Base-by-base conservation (phyloP, 1,140 invertebrate genomes). In the Gryon sp. region DNA sequence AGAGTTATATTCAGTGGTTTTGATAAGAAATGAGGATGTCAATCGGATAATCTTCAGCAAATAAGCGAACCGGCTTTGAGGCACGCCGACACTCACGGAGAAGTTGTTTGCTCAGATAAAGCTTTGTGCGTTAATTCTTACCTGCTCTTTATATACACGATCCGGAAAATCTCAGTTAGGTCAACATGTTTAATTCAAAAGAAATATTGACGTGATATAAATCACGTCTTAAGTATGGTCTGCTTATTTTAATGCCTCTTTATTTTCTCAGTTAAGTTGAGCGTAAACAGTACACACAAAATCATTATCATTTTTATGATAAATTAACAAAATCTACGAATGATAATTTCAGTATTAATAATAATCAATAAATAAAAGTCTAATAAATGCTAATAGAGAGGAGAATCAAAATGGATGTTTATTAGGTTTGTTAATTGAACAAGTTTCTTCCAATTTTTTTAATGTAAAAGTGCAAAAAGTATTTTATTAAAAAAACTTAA, bases 21-120 rank as follows among this genome's bases (percentile, higher is more conserved):
- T 46, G 79, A 78, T 78, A 80, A 80, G 68, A 70, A 77, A 76
- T 62, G 57, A 80, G 63, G 74, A 77, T 77, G 62, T 68, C 80
- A 68, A 76, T 57, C 65, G 22, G 22, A 63, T 82, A 82, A 83
- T 83, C 82, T 82, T 70, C 60, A 50, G 65, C 66, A 80, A 80
- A 83, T 73, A 83, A 76, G 48, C 68, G 68, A 38, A 15, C 38
- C 24, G 26, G 48, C 78, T 82, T 83, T 82, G 79, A 80, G 43
- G 46, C 22, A 24, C 45, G 79, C 79, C 70, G 79, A 70, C 52
- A 59, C 20, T 62, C n/a, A 60, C 50, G 65, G 43, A 74, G 59
- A 65, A 62, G 69, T 74, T 76, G 77, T 82, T 81, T 82, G 79
- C 46, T 52, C 78, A 55, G 57, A 76, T 76, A 70, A 77, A 76